phyloP scores from a whole-genome alignment of 2,888 invertebrate genomes.

The Yponomeuta evonymella region DNA sequence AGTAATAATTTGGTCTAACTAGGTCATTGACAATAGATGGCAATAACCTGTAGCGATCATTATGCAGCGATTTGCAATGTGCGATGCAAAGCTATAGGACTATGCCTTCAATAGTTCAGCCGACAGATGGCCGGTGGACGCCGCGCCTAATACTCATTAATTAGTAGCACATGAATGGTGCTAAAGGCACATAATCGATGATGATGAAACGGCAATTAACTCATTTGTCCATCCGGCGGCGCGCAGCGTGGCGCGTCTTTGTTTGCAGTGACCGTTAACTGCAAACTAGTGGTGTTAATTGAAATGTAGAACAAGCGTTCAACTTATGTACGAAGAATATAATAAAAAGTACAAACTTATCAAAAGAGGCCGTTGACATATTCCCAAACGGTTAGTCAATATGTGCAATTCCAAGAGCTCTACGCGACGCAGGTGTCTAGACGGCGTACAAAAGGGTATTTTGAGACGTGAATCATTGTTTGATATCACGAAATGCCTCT shows the following conservation, averaged over 20 bases:
- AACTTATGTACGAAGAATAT: background rate
- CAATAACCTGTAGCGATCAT: too few species aligned
- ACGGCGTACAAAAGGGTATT: background rate
- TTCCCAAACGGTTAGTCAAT: too few species aligned
- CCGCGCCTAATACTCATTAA: background rate
- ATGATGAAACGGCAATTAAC: background rate
- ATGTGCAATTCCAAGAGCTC: too few species aligned
- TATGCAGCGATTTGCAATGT: background rate
- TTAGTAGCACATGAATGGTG: background rate
- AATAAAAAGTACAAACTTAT: too few species aligned
- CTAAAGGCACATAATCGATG: background rate
- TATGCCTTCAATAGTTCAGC: background rate
- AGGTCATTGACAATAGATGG: too few species aligned
- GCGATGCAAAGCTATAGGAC: too few species aligned
- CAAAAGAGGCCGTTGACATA: too few species aligned
- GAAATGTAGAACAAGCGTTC: background rate
- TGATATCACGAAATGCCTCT: background rate
- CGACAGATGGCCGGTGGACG: background rate
- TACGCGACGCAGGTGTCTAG: too few species aligned
- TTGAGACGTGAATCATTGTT: background rate
- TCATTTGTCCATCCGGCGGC: background rate
- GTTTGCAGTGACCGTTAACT: background rate
- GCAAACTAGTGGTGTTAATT: background rate
- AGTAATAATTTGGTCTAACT: too few species aligned
- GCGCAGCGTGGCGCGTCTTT: background rate